Evolutionary conservation across 2,113 vertebrate species (phyloP).

Genomic region (Macrotis lagotis): DNA sequence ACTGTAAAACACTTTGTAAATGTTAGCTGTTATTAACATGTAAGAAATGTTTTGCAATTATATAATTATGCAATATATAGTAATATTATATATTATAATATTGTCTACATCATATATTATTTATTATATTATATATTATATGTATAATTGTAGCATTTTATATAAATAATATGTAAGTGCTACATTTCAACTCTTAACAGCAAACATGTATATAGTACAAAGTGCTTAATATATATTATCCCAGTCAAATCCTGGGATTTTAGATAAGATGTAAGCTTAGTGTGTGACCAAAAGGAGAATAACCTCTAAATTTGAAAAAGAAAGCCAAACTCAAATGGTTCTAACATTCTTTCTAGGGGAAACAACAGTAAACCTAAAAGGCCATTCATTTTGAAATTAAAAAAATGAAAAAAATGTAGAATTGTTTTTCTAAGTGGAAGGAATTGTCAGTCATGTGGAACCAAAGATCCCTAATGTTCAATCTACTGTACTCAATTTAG

Average conservation of each 20-base stretch:
- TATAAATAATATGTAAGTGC: not conserved
- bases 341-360: constrained; percentile 7
- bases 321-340: not conserved
- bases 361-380: not conserved
- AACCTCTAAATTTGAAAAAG: constrained; percentile 7
- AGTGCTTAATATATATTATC: not conserved
- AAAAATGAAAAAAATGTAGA: constrained; percentile 25
- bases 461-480: not conserved
- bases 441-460: constrained; percentile 52
- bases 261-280: not conserved
- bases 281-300: not conserved
- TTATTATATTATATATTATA: too few species aligned
- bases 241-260: too few species aligned
- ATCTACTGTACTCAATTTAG: not conserved
- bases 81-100: too few species aligned
- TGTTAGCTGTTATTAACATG: not conserved
- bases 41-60: not conserved
- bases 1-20: not conserved
- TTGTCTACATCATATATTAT: too few species aligned
- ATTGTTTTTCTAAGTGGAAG: constrained; percentile 54
- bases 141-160: too few species aligned
- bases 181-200: not conserved
- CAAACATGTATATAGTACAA: not conserved
- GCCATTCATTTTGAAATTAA: constrained; percentile 38
- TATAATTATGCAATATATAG: not conserved